phyloP scores from a whole-genome alignment of 2,888 invertebrate species.

The Oligia strigilis region DNA sequence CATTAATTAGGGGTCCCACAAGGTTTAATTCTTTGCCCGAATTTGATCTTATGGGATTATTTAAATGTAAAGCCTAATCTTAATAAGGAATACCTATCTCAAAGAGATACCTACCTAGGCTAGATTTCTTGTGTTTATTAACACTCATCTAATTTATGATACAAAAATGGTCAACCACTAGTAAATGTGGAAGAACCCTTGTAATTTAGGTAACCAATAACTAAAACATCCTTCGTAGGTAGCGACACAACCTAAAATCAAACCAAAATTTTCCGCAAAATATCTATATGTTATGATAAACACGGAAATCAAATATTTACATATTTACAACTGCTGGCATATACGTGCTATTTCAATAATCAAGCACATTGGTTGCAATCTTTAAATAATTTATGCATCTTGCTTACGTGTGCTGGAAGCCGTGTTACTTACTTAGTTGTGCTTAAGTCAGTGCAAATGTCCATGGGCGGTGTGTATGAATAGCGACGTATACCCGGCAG shows the following conservation, averaged over 20 bases:
- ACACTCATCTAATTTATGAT: background rate
- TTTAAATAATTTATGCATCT: conserved; percentile 33
- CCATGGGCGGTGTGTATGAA: conserved; percentile 46
- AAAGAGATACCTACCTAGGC: background rate
- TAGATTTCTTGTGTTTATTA: background rate
- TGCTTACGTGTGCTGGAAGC: conserved; percentile 49
- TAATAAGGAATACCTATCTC: background rate
- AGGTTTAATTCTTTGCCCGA: conserved; percentile 13
- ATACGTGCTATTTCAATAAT: conserved; percentile 15
- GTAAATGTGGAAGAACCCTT: background rate
- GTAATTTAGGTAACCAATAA: background rate
- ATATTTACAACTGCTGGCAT: conserved; percentile 43
- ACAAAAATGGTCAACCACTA: background rate
- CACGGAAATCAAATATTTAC: conserved; percentile 40
- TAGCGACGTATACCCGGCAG: conserved; percentile 54
- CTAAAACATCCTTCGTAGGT: background rate
- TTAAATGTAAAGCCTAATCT: background rate
- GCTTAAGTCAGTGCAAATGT: conserved; percentile 53
- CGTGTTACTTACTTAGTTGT: conserved; percentile 61
- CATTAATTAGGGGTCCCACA: conserved; percentile 16
- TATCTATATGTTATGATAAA: conserved; percentile 19
- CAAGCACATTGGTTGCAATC: conserved; percentile 27
- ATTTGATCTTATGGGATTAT: background rate
- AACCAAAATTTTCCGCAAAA: background rate
- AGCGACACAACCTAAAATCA: conserved; percentile 1